Percentiles rank a stretch among this genome's conserved stretches.
Conservation (phyloP, 2,797 vertebrate genomes). For the Gambusia yucatana region DNA sequence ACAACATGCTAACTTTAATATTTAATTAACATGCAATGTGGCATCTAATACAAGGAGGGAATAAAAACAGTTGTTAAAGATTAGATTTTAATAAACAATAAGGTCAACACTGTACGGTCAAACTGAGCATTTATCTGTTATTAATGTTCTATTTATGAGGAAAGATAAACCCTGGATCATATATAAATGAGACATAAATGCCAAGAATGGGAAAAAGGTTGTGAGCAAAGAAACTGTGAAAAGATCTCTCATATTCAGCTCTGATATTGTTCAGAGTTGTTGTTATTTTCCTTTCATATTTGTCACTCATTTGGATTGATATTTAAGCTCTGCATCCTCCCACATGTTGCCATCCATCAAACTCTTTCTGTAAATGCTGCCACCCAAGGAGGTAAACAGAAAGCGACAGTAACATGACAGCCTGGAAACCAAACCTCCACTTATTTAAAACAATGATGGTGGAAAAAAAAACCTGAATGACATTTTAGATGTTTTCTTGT, state of each 20-base stretch:
- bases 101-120: neutral
- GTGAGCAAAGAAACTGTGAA: neutral
- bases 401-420: neutral
- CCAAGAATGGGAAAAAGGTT: neutral
- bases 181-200: neutral
- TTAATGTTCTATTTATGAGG: neutral
- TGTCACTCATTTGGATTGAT: neutral
- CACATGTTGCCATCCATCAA: neutral
- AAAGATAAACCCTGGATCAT: neutral
- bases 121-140: neutral
- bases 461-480: neutral
- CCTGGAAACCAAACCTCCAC: neutral
- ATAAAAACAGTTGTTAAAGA: neutral
- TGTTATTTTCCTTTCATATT: neutral
- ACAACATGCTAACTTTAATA: neutral
- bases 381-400: neutral
- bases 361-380: neutral
- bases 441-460: neutral
- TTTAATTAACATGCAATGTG: neutral
- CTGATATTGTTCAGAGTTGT: neutral
- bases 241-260: neutral
- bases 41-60: neutral
- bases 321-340: neutral
- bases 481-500: conserved; percentile 3
- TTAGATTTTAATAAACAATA: neutral